phyloP scores from a whole-genome alignment of 2,888 invertebrate species.

The Microctonus hyperodae region DNA sequence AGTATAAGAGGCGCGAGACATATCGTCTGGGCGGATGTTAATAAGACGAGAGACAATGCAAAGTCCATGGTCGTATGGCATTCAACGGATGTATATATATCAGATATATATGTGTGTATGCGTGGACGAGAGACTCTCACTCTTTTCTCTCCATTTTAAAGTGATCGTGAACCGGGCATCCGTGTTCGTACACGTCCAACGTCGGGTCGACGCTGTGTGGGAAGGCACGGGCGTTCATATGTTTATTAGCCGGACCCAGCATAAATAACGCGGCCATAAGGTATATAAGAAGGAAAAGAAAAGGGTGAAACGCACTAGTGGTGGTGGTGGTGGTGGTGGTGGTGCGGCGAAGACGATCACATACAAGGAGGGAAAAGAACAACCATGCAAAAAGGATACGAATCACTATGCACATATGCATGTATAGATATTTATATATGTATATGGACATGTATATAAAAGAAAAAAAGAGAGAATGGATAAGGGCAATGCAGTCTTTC shows the following conservation, averaged over 20 bases:
- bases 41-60: conserved; percentile 61
- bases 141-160: conserved; percentile 15
- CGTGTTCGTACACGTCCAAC: conserved; percentile 26
- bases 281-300: conserved; percentile 53
- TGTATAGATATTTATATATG: conserved; percentile 8
- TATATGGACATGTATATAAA: conserved; percentile 17
- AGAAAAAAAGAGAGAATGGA: conserved; percentile 29
- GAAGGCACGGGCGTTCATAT: conserved; percentile 62
- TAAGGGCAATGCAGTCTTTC: conserved; percentile 24
- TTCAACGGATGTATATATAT: conserved; percentile 33
- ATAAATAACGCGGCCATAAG: conserved; percentile 63
- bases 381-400: conserved; percentile 31
- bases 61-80: conserved; percentile 13
- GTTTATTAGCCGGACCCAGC: conserved; percentile 63
- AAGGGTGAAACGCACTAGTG: conserved; percentile 49
- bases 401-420: conserved; percentile 12
- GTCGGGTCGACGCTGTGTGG: conserved; percentile 42
- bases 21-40: conserved; percentile 58
- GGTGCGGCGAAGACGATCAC: neutral
- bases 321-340: conserved; percentile 24
- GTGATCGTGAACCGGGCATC: conserved; percentile 22
- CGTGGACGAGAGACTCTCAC: conserved; percentile 5
- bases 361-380: conserved; percentile 24
- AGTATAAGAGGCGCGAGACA: conserved; percentile 46
- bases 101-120: neutral